Percentiles rank a stretch among this genome's conserved stretches.
phyloP scores from a whole-genome alignment of 2,888 invertebrate genomes.

The Coenonympha glycerion region DNA sequence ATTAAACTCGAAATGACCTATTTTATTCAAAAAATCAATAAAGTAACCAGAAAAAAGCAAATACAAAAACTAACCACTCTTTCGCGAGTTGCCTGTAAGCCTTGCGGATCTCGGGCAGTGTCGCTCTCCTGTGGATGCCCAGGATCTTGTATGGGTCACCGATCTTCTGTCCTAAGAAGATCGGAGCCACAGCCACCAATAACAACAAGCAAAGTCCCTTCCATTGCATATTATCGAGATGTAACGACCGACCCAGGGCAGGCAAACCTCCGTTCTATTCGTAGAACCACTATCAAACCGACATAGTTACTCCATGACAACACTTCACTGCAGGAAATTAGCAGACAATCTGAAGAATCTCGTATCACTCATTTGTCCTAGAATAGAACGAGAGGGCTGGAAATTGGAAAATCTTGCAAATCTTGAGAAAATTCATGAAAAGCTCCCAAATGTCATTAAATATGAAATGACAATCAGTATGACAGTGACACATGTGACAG shows the following conservation, averaged over 20 bases:
- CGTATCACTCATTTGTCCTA: constrained; percentile 68
- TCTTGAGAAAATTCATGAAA: constrained; percentile 42
- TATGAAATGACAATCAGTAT: constrained; percentile 22
- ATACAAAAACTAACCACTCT: constrained; percentile 81
- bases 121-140: constrained; percentile 83
- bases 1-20: background rate
- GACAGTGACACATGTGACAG: constrained; percentile 25
- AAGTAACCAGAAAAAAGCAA: constrained; percentile 1
- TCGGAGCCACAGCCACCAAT: constrained; percentile 40
- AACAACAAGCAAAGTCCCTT: constrained; percentile 55
- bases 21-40: constrained; percentile 1
- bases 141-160: constrained; percentile 90
- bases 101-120: constrained; percentile 88
- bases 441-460: no score
- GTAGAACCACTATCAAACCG: constrained; percentile 45
- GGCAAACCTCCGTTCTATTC: constrained; percentile 42
- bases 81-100: constrained; percentile 93
- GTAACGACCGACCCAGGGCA: constrained; percentile 36
- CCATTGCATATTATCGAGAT: constrained; percentile 67
- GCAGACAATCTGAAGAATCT: constrained; percentile 45
- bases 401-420: constrained; percentile 62
- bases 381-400: constrained; percentile 66
- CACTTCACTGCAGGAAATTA: constrained; percentile 44
- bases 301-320: constrained; percentile 35
- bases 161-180: constrained; percentile 63